Conservation (phyloP, 2,888 invertebrate genomes). For the Pollenia amentaria region DNA sequence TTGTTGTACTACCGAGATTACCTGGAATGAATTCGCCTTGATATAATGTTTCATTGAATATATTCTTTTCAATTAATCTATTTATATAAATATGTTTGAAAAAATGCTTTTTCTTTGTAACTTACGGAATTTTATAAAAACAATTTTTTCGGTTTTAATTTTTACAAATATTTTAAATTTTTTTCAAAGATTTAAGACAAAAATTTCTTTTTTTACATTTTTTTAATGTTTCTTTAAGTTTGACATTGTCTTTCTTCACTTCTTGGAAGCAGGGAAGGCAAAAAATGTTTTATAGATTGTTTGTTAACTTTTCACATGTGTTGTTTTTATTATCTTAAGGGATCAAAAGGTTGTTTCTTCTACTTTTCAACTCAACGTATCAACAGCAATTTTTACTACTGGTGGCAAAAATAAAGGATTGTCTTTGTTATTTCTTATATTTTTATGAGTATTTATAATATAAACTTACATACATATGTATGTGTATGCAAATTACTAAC, state of each 20-base stretch:
- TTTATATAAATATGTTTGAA: too few relatives aligned
- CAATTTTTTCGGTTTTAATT: too few relatives aligned
- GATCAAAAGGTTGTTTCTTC: constrained; percentile 32
- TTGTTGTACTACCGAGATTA: too few relatives aligned
- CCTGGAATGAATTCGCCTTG: too few relatives aligned
- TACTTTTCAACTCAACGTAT: constrained; percentile 10
- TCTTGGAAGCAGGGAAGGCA: not conserved
- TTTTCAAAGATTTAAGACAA: not conserved
- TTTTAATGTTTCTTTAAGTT: not conserved
- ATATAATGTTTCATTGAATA: too few relatives aligned
- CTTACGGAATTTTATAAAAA: too few relatives aligned
- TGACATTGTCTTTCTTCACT: constrained; percentile 1
- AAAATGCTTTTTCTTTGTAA: too few relatives aligned
- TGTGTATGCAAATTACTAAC: not conserved
- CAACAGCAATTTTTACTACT: constrained; percentile 23
- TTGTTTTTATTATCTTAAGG: constrained; percentile 31
- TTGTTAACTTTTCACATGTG: constrained; percentile 16
- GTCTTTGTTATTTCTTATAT: constrained; percentile 25
- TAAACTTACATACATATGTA: not conserved
- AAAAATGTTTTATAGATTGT: not conserved
- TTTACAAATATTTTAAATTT: not conserved
- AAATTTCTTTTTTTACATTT: too few relatives aligned
- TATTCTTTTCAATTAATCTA: too few relatives aligned
- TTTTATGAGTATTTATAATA: constrained; percentile 66
- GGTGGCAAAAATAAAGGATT: constrained; percentile 29